Evolutionary conservation across 2,113 vertebrate species (phyloP).

Genomic region (Australoheros scitulus): DNA sequence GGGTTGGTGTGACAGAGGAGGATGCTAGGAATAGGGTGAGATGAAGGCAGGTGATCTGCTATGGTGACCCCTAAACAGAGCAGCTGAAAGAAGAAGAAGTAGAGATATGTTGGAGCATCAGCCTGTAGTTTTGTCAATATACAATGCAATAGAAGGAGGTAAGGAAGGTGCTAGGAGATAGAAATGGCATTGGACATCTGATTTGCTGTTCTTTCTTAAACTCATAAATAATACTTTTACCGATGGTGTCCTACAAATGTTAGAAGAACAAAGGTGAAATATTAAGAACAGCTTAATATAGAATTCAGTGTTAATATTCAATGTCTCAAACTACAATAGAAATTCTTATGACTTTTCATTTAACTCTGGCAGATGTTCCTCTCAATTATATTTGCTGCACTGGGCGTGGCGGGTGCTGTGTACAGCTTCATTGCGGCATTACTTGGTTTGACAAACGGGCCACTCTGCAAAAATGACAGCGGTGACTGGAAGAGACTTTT

Average conservation of each 20-base stretch:
- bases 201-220: neutral
- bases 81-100: too few species aligned
- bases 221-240: neutral
- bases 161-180: neutral
- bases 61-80: too few species aligned
- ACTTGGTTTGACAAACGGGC: constrained; percentile 72
- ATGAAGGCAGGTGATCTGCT: too few species aligned
- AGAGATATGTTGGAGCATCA: neutral
- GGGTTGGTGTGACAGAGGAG: too few species aligned
- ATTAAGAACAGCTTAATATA: neutral
- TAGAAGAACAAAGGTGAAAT: neutral
- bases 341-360: neutral
- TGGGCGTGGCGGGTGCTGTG: constrained; percentile 70
- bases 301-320: neutral
- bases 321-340: neutral
- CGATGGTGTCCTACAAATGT: neutral
- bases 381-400: constrained; percentile 74
- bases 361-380: constrained; percentile 78
- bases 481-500: constrained; percentile 53
- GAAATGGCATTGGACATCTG: neutral
- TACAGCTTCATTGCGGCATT: constrained; percentile 75
- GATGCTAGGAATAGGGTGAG: too few species aligned
- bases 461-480: neutral
- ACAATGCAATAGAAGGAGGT: neutral
- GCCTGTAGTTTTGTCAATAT: fast-evolving